Evolutionary conservation across 2,113 vertebrate species (phyloP).

Genomic region (Blennius ocellaris): DNA sequence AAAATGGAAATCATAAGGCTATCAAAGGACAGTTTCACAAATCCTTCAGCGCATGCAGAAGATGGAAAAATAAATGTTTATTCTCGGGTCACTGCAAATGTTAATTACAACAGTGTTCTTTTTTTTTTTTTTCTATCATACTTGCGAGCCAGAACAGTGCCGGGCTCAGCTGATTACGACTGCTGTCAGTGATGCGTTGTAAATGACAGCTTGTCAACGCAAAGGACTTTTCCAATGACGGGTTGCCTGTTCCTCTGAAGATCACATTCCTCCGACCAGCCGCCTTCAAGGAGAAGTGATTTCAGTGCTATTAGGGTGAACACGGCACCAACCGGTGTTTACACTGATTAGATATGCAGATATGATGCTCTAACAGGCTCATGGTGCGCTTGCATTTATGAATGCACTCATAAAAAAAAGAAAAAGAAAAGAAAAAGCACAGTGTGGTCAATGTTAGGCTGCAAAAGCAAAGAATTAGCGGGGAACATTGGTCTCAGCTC

Average conservation of each 20-base stretch:
- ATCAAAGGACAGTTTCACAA: constrained; percentile 82
- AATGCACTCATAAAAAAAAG: constrained; percentile 22
- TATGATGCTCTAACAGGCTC: constrained; percentile 33
- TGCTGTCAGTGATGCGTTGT: constrained; percentile 82
- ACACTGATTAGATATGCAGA: constrained; percentile 42
- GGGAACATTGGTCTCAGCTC: constrained; percentile 8
- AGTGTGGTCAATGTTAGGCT: constrained; percentile 39
- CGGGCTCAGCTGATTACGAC: constrained; percentile 66
- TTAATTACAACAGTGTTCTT: constrained; percentile 87
- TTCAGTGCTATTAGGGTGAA: constrained; percentile 21
- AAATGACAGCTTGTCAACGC: constrained; percentile 82
- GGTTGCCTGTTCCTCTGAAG: constrained; percentile 67
- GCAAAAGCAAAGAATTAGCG: constrained; percentile 29
- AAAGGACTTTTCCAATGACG: constrained; percentile 83
- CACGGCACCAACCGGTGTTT: constrained; percentile 32
- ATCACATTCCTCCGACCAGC: constrained; percentile 50
- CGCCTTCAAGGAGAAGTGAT: constrained; percentile 30
- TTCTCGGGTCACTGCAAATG: constrained; percentile 90
- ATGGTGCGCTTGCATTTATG: constrained; percentile 23
- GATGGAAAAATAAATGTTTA: constrained; percentile 83
- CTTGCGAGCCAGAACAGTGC: constrained; percentile 70
- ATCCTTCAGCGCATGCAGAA: constrained; percentile 65
- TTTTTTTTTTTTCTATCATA: constrained; percentile 60
- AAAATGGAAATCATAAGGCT: constrained; percentile 80
- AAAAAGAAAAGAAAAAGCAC: background rate